Evolutionary conservation across 2,888 invertebrate genomes (phyloP), one percentile per base, ranked within the genome.

Genomic region (Andrena flavipes): DNA sequence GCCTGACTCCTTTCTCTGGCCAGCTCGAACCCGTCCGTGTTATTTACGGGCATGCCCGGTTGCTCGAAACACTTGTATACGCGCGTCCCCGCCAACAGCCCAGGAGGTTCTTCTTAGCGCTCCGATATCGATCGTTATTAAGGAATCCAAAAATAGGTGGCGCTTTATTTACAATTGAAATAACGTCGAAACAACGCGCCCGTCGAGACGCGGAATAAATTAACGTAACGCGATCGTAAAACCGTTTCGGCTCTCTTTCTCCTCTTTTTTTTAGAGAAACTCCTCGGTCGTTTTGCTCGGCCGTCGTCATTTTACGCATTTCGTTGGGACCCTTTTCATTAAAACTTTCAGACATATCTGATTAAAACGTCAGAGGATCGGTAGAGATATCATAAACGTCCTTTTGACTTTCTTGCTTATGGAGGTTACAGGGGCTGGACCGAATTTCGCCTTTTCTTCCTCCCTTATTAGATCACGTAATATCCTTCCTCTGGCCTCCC

Each of bases 131-230:
- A 20, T 16, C 35, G 29, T 67, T 16, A 16, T 49, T 1, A 20
- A 48, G 63, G 10, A 8, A 10, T 35, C 60, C 60, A 20, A 74
- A 35, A 76, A 62, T 63, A 62, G 35, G 20, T 1, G 6, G 16
- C 23, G 23, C 26, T 30, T 54, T 69, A 79, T 76, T 79, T 79
- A 48, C 68, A 79, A 79, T 35, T 20, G 79, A 69, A 64, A 69
- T 63, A 10, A 42, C 51, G 13, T 48, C 16, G 79, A 69, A 64
- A 69, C 54, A 3, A 30, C 51, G 13, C 48, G n/a, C 0, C 20
- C 7, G 33, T 1, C n/a, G 10, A 7, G 5, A 13, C 49, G 2
- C 77, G 69, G 76, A 76, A 76, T 76, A 64, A 49, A 76, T 79
- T 63, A 59, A 6, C 23, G 35, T 13, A 30, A 20, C 60, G 30